Percentiles rank a stretch among this genome's conserved stretches.
Evolutionary conservation across 2,888 invertebrate genomes (phyloP).

Genomic region (Zelleria hepariella): DNA sequence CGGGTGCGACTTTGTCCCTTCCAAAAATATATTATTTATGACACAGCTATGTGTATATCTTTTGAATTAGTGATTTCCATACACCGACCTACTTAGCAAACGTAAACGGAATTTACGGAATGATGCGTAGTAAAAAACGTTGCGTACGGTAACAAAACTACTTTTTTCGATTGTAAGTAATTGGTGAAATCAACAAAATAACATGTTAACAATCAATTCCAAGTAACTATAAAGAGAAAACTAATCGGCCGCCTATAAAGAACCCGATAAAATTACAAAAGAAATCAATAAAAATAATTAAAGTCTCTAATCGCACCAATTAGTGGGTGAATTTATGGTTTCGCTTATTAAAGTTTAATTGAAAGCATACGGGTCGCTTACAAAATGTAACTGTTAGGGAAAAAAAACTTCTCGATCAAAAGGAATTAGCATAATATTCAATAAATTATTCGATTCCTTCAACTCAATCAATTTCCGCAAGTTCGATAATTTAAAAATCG

Average conservation of each 20-base stretch:
- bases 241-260: slow-evolving; percentile 55
- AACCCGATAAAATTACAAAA: slow-evolving; percentile 66
- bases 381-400: background rate
- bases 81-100: too few relatives aligned
- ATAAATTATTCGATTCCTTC: background rate
- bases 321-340: slow-evolving; percentile 58
- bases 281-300: slow-evolving; percentile 66
- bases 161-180: slow-evolving; percentile 23
- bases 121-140: background rate
- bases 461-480: background rate
- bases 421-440: background rate
- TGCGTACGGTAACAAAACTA: background rate
- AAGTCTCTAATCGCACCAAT: slow-evolving; percentile 66
- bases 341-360: slow-evolving; percentile 33
- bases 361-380: slow-evolving; percentile 10
- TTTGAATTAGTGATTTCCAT: too few relatives aligned
- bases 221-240: slow-evolving; percentile 55
- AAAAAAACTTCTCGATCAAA: background rate
- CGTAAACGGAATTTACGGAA: background rate
- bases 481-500: background rate
- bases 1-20: background rate
- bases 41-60: too few relatives aligned
- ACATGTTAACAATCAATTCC: slow-evolving; percentile 63
- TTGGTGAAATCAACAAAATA: slow-evolving; percentile 53
- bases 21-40: too few relatives aligned